These are phyloP conservation scores for Chloroclysta siterata DNA, from an alignment of 2,888 invertebrate species.

Conservation along the genomic window DNA sequence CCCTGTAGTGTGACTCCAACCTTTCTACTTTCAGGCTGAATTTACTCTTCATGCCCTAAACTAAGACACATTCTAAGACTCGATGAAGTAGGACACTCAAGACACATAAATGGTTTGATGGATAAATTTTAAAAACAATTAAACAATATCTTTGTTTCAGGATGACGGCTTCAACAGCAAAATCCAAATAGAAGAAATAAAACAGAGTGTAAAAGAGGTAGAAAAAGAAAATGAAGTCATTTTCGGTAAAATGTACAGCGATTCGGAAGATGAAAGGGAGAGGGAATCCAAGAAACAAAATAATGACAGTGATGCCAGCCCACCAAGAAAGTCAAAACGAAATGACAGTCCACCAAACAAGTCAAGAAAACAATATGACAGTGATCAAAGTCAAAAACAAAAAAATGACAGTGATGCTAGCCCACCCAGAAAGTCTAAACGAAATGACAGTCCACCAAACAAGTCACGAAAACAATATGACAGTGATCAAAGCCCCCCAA, in stretches of 20 bases:
- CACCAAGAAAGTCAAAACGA: slow-evolving; percentile 42
- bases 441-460: slow-evolving; percentile 12
- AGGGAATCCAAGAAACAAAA: slow-evolving; percentile 48
- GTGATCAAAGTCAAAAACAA: slow-evolving; percentile 5
- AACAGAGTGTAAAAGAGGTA: slow-evolving; percentile 63
- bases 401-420: slow-evolving; percentile 6
- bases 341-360: slow-evolving; percentile 61
- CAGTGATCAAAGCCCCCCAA: slow-evolving; percentile 63
- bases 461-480: slow-evolving; percentile 44
- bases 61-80: too few species aligned
- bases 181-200: slow-evolving; percentile 75
- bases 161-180: slow-evolving; percentile 81
- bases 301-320: slow-evolving; percentile 29
- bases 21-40: too few species aligned
- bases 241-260: slow-evolving; percentile 81
- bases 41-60: too few species aligned
- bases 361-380: not conserved
- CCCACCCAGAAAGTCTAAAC: slow-evolving; percentile 13
- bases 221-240: slow-evolving; percentile 76
- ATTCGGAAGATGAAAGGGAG: slow-evolving; percentile 72
- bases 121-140: too few species aligned
- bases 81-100: too few species aligned
- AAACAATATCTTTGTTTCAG: slow-evolving; percentile 48
- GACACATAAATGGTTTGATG: too few species aligned
- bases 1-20: too few species aligned